Evolutionary conservation across 2,113 vertebrate species (phyloP).

Genomic region (Phasianus colchicus): DNA sequence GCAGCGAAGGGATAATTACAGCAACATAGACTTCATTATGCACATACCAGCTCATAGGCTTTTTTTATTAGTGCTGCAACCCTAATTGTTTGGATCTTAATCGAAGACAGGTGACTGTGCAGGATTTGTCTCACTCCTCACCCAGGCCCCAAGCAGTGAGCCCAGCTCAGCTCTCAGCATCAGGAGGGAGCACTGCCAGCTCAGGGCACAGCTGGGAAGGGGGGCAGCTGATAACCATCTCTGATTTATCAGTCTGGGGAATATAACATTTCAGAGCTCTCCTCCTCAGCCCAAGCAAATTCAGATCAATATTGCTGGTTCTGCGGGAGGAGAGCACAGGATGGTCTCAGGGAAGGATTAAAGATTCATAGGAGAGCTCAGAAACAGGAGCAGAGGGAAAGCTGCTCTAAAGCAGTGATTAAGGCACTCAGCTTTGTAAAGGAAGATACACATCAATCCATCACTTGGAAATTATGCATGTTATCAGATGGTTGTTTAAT

Average conservation of each 20-base stretch:
- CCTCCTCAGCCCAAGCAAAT: background rate
- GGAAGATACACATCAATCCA: background rate
- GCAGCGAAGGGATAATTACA: background rate
- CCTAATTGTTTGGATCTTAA: fast-evolving
- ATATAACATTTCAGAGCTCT: background rate
- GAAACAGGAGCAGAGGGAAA: background rate
- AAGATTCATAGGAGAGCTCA: background rate
- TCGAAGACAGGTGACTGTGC: background rate
- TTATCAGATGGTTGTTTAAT: background rate
- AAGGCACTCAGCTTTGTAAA: background rate
- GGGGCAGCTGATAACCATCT: background rate
- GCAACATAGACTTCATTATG: background rate
- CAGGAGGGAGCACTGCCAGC: background rate
- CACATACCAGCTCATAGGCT: background rate
- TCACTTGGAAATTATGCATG: background rate
- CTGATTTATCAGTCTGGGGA: background rate
- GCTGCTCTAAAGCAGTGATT: background rate
- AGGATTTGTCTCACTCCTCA: background rate
- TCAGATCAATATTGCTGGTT: background rate
- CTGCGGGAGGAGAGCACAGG: background rate
- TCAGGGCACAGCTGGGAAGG: background rate
- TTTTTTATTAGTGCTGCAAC: background rate
- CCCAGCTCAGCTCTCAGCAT: background rate
- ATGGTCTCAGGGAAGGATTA: background rate
- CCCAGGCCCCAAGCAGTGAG: background rate